Evolutionary conservation across 2,797 vertebrate species (phyloP), one percentile per base, ranked within the genome.

Genomic region (Potorous gilbertii): DNA sequence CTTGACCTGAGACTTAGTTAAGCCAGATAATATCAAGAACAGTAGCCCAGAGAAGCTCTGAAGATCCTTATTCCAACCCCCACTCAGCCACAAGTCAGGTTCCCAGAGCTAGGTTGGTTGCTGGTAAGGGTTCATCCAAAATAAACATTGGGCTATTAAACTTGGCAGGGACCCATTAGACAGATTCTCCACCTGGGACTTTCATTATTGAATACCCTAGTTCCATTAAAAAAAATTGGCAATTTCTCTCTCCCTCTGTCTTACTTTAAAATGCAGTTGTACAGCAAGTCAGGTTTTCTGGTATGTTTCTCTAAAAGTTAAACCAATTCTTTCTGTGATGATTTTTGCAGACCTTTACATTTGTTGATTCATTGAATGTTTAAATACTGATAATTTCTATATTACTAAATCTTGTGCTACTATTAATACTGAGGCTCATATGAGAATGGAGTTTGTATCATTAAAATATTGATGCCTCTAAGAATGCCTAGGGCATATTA

Each of bases 161-260:
- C 40, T 46, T 87, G 74, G 74, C 74, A 50, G 40, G 21, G 74
- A 87, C 40, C 74, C 74, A 87, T 87, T 87, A 50, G 74, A 87
- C 74, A 87, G 74, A 87, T 87, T 87, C 74, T 87, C 74, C 74
- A 87, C 74, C 74, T 87, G 74, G 40, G 74, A 87, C 74, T 87
- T 87, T 87, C 74, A 87, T 87, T 87, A 87, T 87, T 50, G 40
- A 87, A 87, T 87, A 50, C 40, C 74, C 74, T 87, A 50, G 40
- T 87, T 50, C 40, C 40, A 87, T 87, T 81, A 10, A 46, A 87
- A 59, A 87, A 87, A 46, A 46, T 50, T 87, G 74, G 74, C 74
- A 87, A 50, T 87, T 87, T n/a, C 59, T 66, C 62, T n/a, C 62
- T 74, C 5, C 59, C 31, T 81, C 24, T 87, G 21, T 46, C 24